Evolutionary conservation across 2,113 vertebrate species (phyloP), one percentile per base, ranked within the genome.

Genomic region (Narcine bancroftii): DNA sequence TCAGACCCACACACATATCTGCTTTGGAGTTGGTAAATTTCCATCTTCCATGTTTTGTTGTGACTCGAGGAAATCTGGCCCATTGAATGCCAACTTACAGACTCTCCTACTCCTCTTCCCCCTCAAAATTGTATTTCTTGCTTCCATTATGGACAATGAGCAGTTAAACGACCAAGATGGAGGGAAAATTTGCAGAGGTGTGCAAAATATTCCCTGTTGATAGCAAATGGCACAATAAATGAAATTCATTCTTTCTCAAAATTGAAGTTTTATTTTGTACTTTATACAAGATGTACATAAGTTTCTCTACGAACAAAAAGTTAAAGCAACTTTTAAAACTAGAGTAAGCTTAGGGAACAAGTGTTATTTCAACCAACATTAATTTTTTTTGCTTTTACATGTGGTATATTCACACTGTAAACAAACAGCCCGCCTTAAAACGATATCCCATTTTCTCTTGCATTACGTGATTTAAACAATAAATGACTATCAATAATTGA

Each of bases 201-300:
- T 4, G 21, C 29, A 85, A 21, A 87, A 36, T 87, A 13, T 87
- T 11, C n/a, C 10, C 26, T 13, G 47, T 77, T 77, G 45, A 76
- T 42, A 73, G 39, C 21, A 87, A 42, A 26, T 60, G 36, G 65
- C 65, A 91, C 63, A 91, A 87, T 2, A 33, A 69, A 89, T 83
- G 79, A 83, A 42, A 83, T 63, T 10, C 89, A 69, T 65, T 69
- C 45, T 91, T 91, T 91, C 89, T 69, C 89, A 91, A 91, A 91
- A 91, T 89, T n/a, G 65, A 91, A 69, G 42, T 91, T 91, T 91
- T 91, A 91, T 91, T 91, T 91, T 91, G 60, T 60, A 65, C 65
- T 91, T 91, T 91, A 71, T 91, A 91, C 89, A 91, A 91, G 89
- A 91, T 63, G 65, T 91, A 91, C 66, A 91, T 69, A 91, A 91